Conservation (phyloP, 2,113 vertebrate species). For the Mastomys coucha region DNA sequence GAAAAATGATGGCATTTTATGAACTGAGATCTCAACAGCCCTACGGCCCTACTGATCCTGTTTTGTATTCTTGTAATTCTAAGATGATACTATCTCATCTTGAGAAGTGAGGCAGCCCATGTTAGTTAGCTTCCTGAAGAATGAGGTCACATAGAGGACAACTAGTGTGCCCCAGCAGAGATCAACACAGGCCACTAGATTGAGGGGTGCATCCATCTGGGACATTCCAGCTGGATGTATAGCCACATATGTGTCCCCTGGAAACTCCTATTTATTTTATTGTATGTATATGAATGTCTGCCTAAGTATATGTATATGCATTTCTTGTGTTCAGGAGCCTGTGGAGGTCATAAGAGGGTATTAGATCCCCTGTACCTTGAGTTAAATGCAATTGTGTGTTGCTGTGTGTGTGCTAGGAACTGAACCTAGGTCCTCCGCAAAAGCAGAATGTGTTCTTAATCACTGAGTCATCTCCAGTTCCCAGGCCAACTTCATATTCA, state of each 20-base stretch:
- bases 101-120: background rate
- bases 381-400: background rate
- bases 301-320: background rate
- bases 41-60: background rate
- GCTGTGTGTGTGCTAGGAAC: no score
- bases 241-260: accelerated
- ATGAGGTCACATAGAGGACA: background rate
- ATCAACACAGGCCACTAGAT: background rate
- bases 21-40: background rate
- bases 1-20: background rate
- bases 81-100: background rate
- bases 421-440: background rate
- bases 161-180: background rate
- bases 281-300: background rate
- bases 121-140: background rate
- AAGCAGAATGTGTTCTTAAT: background rate
- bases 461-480: background rate
- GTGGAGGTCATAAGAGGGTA: background rate
- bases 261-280: background rate
- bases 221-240: background rate
- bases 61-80: background rate
- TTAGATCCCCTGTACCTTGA: background rate
- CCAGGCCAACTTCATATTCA: background rate
- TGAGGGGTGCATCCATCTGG: background rate
- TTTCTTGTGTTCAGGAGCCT: background rate